phyloP scores from a whole-genome alignment of 2,113 vertebrate species.

The Dromiciops gliroides region DNA sequence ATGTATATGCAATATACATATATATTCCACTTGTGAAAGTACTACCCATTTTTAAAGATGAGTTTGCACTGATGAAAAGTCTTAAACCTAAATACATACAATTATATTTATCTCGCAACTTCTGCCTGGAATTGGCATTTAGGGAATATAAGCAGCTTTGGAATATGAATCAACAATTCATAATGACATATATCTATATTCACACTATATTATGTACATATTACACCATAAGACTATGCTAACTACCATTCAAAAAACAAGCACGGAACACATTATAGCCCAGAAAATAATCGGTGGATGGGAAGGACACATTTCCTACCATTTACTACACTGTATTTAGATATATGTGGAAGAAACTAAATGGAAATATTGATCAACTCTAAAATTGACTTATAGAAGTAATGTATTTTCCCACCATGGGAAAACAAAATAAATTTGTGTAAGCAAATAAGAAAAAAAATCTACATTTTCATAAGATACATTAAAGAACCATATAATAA shows the following conservation, averaged over 20 bases:
- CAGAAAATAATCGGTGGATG: neutral
- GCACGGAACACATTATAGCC: neutral
- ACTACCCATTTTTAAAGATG: neutral
- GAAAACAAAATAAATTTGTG: conserved; percentile 23
- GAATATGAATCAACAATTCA: neutral
- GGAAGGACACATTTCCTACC: neutral
- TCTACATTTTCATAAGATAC: conserved; percentile 28
- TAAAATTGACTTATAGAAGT: neutral
- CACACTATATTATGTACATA: neutral
- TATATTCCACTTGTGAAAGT: neutral
- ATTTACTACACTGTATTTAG: neutral
- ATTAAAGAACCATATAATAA: conserved; percentile 12
- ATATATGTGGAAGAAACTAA: neutral
- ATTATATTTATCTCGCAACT: neutral
- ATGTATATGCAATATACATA: neutral
- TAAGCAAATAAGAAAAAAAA: conserved; percentile 20
- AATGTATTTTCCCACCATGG: neutral
- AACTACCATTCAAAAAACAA: neutral
- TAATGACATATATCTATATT: neutral
- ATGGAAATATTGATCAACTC: neutral
- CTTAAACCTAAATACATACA: neutral
- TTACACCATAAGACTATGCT: neutral
- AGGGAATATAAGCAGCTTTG: neutral
- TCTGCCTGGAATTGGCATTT: neutral
- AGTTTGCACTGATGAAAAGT: conserved; percentile 22